Percentiles rank a stretch among this genome's conserved stretches.
Conservation (phyloP, 1,140 invertebrate species). For the Magallana gigas region DNA sequence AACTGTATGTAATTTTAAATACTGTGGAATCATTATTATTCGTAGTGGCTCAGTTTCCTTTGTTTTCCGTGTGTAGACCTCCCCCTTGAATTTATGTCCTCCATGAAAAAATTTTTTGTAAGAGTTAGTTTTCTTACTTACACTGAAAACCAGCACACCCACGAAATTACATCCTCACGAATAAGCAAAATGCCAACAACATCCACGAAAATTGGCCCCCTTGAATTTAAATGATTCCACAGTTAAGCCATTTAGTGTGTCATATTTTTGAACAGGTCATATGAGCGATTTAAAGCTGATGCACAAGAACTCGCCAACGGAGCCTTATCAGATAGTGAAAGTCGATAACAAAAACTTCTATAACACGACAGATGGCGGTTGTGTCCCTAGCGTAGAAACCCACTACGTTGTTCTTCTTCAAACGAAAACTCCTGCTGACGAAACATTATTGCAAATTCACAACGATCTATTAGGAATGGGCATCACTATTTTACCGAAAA, state of each 20-base stretch:
- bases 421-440: background rate
- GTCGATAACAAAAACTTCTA: background rate
- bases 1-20: background rate
- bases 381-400: background rate
- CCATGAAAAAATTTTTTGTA: too few species aligned
- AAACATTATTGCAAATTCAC: background rate
- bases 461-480: background rate
- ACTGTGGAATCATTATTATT: background rate
- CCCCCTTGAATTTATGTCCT: too few species aligned
- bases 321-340: background rate
- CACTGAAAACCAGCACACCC: too few species aligned
- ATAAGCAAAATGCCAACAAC: too few species aligned
- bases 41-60: too few species aligned
- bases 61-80: too few species aligned
- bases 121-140: too few species aligned
- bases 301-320: background rate
- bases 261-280: background rate
- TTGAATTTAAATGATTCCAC: too few species aligned
- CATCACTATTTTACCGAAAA: background rate
- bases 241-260: background rate
- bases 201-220: too few species aligned
- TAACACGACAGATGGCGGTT: background rate
- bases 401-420: background rate
- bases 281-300: background rate
- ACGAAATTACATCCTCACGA: too few species aligned